Evolutionary conservation across 2,888 invertebrate genomes (phyloP), one percentile per base, ranked within the genome.

Genomic region (Drosophila anceps): DNA sequence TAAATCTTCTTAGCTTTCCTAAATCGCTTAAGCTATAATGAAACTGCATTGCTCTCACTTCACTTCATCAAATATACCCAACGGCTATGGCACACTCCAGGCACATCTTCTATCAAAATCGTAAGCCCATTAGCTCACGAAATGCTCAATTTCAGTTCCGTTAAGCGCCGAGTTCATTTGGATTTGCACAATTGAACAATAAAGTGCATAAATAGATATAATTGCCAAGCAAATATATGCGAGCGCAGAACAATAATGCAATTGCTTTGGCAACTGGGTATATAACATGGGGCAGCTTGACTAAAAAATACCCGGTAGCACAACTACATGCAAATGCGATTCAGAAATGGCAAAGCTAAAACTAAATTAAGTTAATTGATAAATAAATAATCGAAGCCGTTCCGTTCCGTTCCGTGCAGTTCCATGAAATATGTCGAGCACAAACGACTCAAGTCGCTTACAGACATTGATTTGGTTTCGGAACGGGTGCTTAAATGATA

Each of bases 161-260:
- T 37, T 35, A 35, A 46, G 46, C 35, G 27, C 27, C 15, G 13
- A 33, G 13, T 24, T 43, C 10, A 24, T 27, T 39, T 29, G 29
- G 18, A 55, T 29, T 18, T 55, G 27, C 27, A 46, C 58, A 48
- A 48, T 48, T 20, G 59, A 15, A 29, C 59, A 59, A 29, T 35
- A 44, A 59, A 48, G 20, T 59, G 37, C 37, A 54, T 54, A 54
- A 54, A 54, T 39, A 54, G 39, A 54, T 48, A 39, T 59, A 48
- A 48, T 37, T 59, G 37, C 37, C 27, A 6, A 35, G 44, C 44
- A 58, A 44, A 58, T 58, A 46, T n/a, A 35, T 35, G 57, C 20
- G 20, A 31, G 15, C 9, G 46, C 33, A 5, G 35, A 58, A 7
- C 53, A 55, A 57, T 24, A 58, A 33, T 44, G 44, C 24, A 35